Conservation (phyloP, 2,888 invertebrate genomes). For the Neoascia interrupta region DNA sequence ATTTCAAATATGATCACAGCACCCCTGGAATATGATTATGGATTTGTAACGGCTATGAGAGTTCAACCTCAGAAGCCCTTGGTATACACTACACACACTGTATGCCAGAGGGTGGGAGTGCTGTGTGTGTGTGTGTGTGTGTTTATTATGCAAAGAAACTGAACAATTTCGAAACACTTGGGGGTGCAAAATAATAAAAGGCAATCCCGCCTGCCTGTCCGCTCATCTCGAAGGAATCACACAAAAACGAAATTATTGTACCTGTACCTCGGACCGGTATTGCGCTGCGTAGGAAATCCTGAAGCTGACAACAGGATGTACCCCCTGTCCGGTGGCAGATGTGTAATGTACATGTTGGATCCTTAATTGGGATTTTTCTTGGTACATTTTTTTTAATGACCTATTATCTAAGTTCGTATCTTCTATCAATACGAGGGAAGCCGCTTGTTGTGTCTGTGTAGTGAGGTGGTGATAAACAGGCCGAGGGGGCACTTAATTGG, state of each 20-base stretch:
- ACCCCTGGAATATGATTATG: conserved; percentile 48
- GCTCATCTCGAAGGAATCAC: background rate
- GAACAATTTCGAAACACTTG: conserved; percentile 18
- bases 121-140: background rate
- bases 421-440: too few relatives aligned
- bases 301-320: conserved; percentile 60
- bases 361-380: conserved; percentile 66
- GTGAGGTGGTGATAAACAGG: conserved; percentile 9
- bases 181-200: conserved; percentile 13
- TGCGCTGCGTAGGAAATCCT: conserved; percentile 45
- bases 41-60: conserved; percentile 19
- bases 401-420: conserved; percentile 40
- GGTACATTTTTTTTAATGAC: conserved; percentile 51
- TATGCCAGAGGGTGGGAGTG: conserved; percentile 1
- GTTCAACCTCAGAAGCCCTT: conserved; percentile 27
- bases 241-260: background rate
- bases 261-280: background rate
- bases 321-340: conserved; percentile 52
- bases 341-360: conserved; percentile 59
- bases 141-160: conserved; percentile 24
- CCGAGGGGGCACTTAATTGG: conserved; percentile 47
- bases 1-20: conserved; percentile 46
- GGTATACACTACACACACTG: background rate
- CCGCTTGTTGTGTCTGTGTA: conserved; percentile 11
- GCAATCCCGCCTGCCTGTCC: background rate